Conservation (phyloP, 2,888 invertebrate genomes). For the Diaphora mendica region DNA sequence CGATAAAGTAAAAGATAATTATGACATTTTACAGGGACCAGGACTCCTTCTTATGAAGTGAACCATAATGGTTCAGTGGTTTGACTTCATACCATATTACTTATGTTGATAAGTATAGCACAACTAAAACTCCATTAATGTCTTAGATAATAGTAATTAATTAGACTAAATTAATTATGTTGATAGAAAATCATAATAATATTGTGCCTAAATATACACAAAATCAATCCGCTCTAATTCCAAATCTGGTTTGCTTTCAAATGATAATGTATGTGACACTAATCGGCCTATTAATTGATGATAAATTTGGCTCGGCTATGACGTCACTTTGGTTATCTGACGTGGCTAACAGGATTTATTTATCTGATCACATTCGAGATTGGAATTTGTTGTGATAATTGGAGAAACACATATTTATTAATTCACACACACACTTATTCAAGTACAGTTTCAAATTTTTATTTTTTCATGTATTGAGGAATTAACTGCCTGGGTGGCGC, state of each 20-base stretch:
- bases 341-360: slow-evolving; percentile 37
- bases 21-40: too few species aligned
- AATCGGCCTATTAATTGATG: slow-evolving; percentile 27
- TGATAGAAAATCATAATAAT: not conserved
- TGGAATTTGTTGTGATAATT: slow-evolving; percentile 17
- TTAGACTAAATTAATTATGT: not conserved
- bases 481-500: too few species aligned
- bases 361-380: slow-evolving; percentile 6
- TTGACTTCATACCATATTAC: too few species aligned
- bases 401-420: too few species aligned
- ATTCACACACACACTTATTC: too few species aligned
- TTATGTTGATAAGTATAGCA: too few species aligned
- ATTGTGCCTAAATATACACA: not conserved
- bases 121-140: not conserved
- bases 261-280: slow-evolving; percentile 30
- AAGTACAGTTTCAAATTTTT: too few species aligned
- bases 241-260: slow-evolving; percentile 5
- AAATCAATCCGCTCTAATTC: not conserved
- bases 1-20: too few species aligned
- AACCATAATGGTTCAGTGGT: too few species aligned
- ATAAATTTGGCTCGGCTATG: slow-evolving; percentile 27
- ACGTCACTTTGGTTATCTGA: slow-evolving; percentile 16
- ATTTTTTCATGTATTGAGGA: too few species aligned
- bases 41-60: too few species aligned
- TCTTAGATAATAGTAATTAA: not conserved